Percentiles rank a stretch among this genome's conserved stretches.
Conservation (phyloP, 2,888 invertebrate genomes). For the Anthrax anthrax region DNA sequence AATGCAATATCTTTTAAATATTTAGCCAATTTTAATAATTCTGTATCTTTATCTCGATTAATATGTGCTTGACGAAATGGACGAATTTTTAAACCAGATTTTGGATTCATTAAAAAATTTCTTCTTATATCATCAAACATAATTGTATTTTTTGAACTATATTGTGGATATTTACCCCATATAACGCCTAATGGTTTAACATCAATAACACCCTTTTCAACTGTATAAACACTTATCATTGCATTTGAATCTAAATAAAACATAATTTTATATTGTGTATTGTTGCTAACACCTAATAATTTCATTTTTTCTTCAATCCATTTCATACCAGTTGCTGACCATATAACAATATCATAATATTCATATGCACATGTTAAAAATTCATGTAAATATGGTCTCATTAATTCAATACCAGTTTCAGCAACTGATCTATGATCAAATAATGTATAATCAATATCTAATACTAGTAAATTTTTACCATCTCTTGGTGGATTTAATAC, state of each 20-base stretch:
- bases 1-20: constrained; percentile 73
- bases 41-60: constrained; percentile 70
- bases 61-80: constrained; percentile 84
- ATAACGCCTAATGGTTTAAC: constrained; percentile 93
- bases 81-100: constrained; percentile 77
- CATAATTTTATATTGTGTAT: constrained; percentile 77
- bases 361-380: constrained; percentile 76
- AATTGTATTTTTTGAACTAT: constrained; percentile 80
- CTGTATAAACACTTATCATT: constrained; percentile 88
- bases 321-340: constrained; percentile 97
- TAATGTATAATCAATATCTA: constrained; percentile 93
- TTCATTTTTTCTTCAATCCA: constrained; percentile 98
- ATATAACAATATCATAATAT: constrained; percentile 92
- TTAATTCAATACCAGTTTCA: constrained; percentile 72
- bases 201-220: constrained; percentile 82
- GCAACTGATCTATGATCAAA: constrained; percentile 92
- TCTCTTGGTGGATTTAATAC: constrained; percentile 67
- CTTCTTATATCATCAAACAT: constrained; percentile 95
- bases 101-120: constrained; percentile 96
- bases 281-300: constrained; percentile 67
- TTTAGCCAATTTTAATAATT: constrained; percentile 62
- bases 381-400: constrained; percentile 91
- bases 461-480: constrained; percentile 77
- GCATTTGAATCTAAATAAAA: constrained; percentile 84
- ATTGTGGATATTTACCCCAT: constrained; percentile 89